Evolutionary conservation across 2,797 vertebrate species (phyloP), one percentile per base, ranked within the genome.

Genomic region (Paratrypauchen microcephalus): DNA sequence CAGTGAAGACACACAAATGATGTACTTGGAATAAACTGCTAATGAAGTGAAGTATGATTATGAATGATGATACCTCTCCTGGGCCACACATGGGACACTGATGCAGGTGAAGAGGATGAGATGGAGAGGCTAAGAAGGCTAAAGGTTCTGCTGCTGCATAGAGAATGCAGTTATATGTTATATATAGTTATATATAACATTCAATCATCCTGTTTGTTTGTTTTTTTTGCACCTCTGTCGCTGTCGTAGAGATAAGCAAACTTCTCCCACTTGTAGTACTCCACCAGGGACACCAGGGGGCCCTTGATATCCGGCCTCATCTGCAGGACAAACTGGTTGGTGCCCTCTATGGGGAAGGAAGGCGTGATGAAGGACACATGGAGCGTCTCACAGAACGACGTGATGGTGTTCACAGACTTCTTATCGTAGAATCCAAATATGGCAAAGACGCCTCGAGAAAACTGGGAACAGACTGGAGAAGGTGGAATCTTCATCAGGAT

Each of bases 361-460:
- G 97, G 97, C 1, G 97, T 99, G 91, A 99, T 98, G 89, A 99
- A 99, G 79, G 97, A 99, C 75, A 99, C 97, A 1, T 99, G 97
- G 62, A 99, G 95, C 0, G 96, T 98, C 86, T 97, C 97, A 69
- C 97, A 99, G 86, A 99, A 99, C 0, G 97, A 99, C 0, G 97
- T 99, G 86, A 99, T 98, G 79, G 97, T 99, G 91, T 99, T 98
- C 80, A 99, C 97, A 63, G 97, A 98, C 92, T 98, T 98, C 95
- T 98, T 98, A 90, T 99, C 97, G 16, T 99, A 99, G 93, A 99
- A 98, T 84, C 97, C 97, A 87, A 99, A 98, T 88, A 99, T 98
- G 84, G 97, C 97, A 77, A 97, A 99, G 73, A 99, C 97, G 56
- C 97, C 97, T 88, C 97, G 95, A 76, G 96, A 98, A 91, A 98